Evolutionary conservation across 2,113 vertebrate genomes (phyloP).

Genomic region (Ammospiza nelsoni): DNA sequence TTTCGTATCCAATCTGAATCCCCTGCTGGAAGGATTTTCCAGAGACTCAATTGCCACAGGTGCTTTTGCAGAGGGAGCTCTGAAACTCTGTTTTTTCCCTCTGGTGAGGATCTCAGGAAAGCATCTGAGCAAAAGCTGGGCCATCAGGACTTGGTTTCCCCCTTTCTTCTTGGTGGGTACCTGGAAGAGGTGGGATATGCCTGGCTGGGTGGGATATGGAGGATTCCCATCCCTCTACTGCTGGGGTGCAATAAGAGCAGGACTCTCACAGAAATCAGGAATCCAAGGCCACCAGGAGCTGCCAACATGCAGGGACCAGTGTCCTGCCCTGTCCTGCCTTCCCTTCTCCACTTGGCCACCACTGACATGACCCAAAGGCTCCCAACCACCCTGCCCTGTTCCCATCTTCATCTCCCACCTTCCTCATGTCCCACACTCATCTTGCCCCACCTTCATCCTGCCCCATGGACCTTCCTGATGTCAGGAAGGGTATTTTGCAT

Average conservation of each 20-base stretch:
- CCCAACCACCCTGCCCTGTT: rapidly evolving
- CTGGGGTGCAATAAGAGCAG: not conserved
- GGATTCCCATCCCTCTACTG: not conserved
- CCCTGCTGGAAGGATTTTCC: not conserved
- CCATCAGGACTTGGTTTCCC: not conserved
- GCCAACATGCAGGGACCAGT: rapidly evolving
- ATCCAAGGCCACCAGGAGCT: not conserved
- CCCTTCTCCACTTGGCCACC: not conserved
- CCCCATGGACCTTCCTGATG: not conserved
- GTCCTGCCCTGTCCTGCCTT: not conserved
- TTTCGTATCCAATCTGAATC: not conserved
- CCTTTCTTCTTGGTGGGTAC: not conserved
- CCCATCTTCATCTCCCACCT: not conserved
- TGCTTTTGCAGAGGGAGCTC: not conserved
- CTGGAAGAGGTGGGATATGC: not conserved
- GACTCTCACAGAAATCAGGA: not conserved
- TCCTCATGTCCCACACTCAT: not conserved
- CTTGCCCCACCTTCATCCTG: not conserved
- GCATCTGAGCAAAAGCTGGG: not conserved
- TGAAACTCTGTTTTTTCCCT: not conserved
- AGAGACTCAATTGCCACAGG: too few relatives aligned
- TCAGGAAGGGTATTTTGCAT: not conserved
- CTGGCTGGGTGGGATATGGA: not conserved
- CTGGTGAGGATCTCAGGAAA: not conserved
- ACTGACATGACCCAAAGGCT: not conserved